Evolutionary conservation across 2,888 invertebrate genomes (phyloP), one percentile per base, ranked within the genome.

Genomic region (Ennomos erosarius): DNA sequence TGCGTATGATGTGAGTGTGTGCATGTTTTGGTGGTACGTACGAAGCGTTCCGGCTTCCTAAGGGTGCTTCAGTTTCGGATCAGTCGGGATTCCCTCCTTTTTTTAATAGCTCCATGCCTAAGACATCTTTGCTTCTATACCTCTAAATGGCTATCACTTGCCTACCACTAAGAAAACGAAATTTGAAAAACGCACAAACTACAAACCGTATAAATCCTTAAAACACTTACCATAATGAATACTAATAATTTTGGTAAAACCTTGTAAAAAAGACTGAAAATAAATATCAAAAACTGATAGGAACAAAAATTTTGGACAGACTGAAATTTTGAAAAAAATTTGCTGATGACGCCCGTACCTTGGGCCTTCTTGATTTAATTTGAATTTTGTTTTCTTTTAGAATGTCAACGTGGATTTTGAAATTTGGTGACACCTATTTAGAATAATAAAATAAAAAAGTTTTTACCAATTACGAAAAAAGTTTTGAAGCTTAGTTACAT

Each of bases 291-390:
- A 84, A 84, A 83, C 74, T 71, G 75, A 71, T 78, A 74, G 39
- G 55, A 82, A 87, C 87, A 79, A 84, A 87, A 89, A 88, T 83
- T 87, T 89, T 65, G 77, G 65, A 56, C 64, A 59, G 76, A 88
- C 89, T 78, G 73, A 83, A 88, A 90, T 88, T 90, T 90, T 73
- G 85, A 84, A 59, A 66, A 77, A 87, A 88, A 87, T 90, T 59
- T 84, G 85, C 77, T 76, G 86, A 85, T 85, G 82, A 78, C 75
- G 82, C 74, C 83, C 81, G 78, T 81, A 77, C 78, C 82, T 74
- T 81, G 80, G 87, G 82, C 83, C 71, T 81, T 74, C 78, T 74
- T 74, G 81, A 84, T 83, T 75, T 79, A 77, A 78, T 85, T 84
- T 78, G 74, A 73, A 74, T 81, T 78, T 79, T 68, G 75, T 88